Conservation (phyloP, 2,797 vertebrate species). For the Sebastes baramenuke region DNA sequence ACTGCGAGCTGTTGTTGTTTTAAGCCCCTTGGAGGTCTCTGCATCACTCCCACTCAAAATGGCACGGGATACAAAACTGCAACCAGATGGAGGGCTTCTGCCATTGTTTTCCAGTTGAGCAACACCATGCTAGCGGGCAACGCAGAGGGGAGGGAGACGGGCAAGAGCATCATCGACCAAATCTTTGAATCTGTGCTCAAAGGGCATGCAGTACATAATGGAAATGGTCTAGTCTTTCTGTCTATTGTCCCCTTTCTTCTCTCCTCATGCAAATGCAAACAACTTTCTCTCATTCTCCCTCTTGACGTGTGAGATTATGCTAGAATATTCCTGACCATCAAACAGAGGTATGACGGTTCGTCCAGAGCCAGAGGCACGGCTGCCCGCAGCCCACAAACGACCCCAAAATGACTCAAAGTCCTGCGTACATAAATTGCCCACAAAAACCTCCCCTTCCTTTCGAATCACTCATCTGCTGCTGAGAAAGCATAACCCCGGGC, state of each 20-base stretch:
- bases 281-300: conserved; percentile 2
- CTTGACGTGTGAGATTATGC: not conserved
- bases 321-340: conserved; percentile 8
- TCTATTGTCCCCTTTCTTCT: conserved; percentile 1
- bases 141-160: conserved; percentile 17
- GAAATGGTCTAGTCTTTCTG: not conserved
- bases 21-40: conserved; percentile 63
- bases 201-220: not conserved
- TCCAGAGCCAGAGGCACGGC: conserved; percentile 20
- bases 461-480: conserved; percentile 76
- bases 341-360: conserved; percentile 44
- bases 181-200: conserved; percentile 29
- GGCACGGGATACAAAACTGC: conserved; percentile 70
- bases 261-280: not conserved
- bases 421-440: conserved; percentile 70
- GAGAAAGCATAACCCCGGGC: conserved; percentile 73
- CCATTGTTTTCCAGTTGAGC: conserved; percentile 71
- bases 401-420: conserved; percentile 61
- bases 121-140: conserved; percentile 46
- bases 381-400: conserved; percentile 50
- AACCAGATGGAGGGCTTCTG: conserved; percentile 69
- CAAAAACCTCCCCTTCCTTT: conserved; percentile 70
- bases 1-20: conserved; percentile 69
- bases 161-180: conserved; percentile 13
- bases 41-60: conserved; percentile 61